Conservation (phyloP, 1,140 invertebrate genomes). For the Cydia splendana region DNA sequence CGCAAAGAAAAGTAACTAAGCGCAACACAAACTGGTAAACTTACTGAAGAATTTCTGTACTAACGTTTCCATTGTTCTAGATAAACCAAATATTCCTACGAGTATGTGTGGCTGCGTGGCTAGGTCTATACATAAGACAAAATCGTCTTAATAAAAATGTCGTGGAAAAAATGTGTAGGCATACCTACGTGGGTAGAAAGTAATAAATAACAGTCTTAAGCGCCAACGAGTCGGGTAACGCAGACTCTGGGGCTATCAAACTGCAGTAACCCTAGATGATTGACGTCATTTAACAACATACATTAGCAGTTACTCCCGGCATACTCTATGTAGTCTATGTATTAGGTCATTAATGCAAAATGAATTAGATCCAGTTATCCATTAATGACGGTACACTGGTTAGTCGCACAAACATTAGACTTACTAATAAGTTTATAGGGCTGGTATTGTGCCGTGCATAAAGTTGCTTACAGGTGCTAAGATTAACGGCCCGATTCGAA, state of each 20-base stretch:
- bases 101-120: neutral
- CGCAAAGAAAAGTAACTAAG: too few relatives aligned
- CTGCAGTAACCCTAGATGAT: constrained; percentile 58
- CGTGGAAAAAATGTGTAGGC: constrained; percentile 34
- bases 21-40: too few relatives aligned
- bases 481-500: too few relatives aligned
- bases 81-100: too few relatives aligned
- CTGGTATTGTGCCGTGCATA: neutral
- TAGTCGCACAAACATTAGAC: constrained; percentile 31
- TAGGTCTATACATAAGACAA: neutral
- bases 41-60: too few relatives aligned
- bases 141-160: constrained; percentile 3
- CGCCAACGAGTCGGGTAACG: constrained; percentile 45
- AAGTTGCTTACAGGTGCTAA: too few relatives aligned
- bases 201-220: constrained; percentile 57
- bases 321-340: constrained; percentile 21
- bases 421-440: constrained; percentile 29
- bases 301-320: constrained; percentile 43
- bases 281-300: constrained; percentile 49
- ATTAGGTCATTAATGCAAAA: constrained; percentile 25
- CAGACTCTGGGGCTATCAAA: constrained; percentile 54
- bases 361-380: constrained; percentile 26
- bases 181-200: constrained; percentile 39
- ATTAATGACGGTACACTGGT: constrained; percentile 24
- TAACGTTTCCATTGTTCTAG: too few relatives aligned